Evolutionary conservation across 2,797 vertebrate genomes (phyloP).

Genomic region (Characodon lateralis): DNA sequence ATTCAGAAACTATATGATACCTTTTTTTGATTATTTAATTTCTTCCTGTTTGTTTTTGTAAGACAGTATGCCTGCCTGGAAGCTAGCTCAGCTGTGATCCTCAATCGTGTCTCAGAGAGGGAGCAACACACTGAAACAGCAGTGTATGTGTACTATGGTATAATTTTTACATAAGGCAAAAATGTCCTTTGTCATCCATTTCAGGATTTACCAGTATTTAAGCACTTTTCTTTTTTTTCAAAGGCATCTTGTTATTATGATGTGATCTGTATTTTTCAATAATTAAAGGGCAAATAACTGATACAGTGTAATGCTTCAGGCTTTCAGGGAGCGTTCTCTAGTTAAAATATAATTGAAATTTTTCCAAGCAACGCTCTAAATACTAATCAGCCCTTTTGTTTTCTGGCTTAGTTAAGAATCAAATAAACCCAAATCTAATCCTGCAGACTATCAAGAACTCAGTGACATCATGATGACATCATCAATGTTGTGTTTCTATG

Average conservation of each 20-base stretch:
- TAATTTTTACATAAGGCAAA: slow-evolving; percentile 27
- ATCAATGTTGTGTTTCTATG: neutral
- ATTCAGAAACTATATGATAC: slow-evolving; percentile 43
- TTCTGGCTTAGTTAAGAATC: neutral
- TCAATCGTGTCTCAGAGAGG: slow-evolving; percentile 46
- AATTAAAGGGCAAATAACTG: neutral
- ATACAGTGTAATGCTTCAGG: neutral
- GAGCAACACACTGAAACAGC: slow-evolving; percentile 47
- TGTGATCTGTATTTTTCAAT: neutral
- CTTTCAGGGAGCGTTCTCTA: neutral
- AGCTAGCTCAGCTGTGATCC: slow-evolving; percentile 68
- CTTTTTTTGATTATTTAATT: slow-evolving; percentile 19
- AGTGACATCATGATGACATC: neutral
- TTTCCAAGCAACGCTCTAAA: slow-evolving; percentile 6
- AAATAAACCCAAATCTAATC: neutral
- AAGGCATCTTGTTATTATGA: neutral
- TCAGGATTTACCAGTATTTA: neutral
- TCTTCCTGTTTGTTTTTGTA: slow-evolving; percentile 19
- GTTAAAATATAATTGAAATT: neutral
- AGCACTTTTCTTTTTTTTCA: neutral
- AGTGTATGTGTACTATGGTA: slow-evolving; percentile 13
- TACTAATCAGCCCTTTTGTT: neutral
- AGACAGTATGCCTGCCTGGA: slow-evolving; percentile 45
- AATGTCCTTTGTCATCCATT: slow-evolving; percentile 9
- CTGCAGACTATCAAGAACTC: neutral